These are phyloP conservation scores for Belonocnema kinseyi DNA, from an alignment of 1,140 invertebrate species.

Conservation along the genomic window DNA sequence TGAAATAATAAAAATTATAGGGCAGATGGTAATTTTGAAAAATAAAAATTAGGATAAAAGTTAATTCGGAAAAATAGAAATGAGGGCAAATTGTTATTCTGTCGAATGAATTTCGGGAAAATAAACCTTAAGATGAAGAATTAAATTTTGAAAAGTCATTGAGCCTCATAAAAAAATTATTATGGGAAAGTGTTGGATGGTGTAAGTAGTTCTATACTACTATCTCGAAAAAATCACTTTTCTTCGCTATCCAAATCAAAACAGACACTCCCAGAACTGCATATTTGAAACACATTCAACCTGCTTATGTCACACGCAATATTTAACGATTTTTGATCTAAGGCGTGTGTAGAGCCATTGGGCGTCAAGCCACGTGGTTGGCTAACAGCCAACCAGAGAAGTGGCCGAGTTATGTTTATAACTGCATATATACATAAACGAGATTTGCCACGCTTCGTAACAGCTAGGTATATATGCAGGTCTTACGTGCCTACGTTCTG, in stretches of 20 bases:
- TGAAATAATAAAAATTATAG: no score
- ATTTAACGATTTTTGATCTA: conserved; percentile 22
- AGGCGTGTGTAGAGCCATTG: conserved; percentile 45
- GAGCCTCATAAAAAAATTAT: no score
- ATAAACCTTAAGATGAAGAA: no score
- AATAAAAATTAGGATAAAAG: no score
- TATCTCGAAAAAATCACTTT: no score
- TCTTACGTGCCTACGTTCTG: conserved; percentile 1
- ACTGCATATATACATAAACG: conserved; percentile 44
- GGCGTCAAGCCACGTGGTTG: conserved; percentile 61
- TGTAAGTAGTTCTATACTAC: no score
- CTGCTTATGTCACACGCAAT: conserved; percentile 11
- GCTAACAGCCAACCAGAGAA: conserved; percentile 47
- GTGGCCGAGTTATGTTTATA: conserved; percentile 59
- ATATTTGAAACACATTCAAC: conserved; percentile 25
- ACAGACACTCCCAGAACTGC: conserved; percentile 11
- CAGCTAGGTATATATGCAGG: conserved; percentile 47
- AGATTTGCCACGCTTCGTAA: conserved; percentile 58
- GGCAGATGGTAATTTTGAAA: no score
- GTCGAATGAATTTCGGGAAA: no score
- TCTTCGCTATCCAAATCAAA: neutral
- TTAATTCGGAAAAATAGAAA: no score
- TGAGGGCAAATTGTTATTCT: no score
- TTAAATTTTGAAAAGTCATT: no score
- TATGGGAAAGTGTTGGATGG: no score